Conservation (phyloP, 2,888 invertebrate species). For the Branchellion lobata region DNA sequence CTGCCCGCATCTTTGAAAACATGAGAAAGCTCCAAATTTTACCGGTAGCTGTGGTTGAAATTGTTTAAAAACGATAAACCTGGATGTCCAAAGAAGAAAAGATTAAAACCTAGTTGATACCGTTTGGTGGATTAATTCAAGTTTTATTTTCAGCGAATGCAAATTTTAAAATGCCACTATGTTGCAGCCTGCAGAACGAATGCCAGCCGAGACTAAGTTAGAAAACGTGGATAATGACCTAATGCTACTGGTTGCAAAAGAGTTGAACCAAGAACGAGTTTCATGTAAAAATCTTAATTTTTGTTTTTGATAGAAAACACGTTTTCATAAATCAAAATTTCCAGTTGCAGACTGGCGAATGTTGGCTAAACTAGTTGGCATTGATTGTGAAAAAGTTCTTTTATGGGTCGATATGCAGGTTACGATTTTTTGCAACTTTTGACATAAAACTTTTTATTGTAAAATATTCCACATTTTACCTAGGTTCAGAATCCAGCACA, state of each 20-base stretch:
- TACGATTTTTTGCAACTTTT: too few relatives aligned
- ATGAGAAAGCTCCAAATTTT: not conserved
- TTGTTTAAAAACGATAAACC: too few relatives aligned
- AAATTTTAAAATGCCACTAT: not conserved
- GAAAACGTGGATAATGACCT: not conserved
- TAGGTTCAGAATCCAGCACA: slow-evolving; percentile 5
- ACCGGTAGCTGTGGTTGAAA: not conserved
- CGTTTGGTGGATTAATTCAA: too few relatives aligned
- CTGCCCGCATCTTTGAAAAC: slow-evolving; percentile 5
- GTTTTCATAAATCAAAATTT: not conserved
- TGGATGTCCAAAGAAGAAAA: too few relatives aligned
- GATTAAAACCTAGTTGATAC: too few relatives aligned
- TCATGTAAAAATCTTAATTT: not conserved
- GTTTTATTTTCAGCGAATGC: not conserved
- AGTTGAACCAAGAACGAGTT: slow-evolving; percentile 8
- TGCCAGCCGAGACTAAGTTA: slow-evolving; percentile 1
- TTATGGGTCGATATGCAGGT: slow-evolving; percentile 10
- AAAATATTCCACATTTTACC: too few relatives aligned
- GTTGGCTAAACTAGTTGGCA: slow-evolving; percentile 11
- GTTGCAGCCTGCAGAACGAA: not conserved
- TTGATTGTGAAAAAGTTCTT: not conserved
- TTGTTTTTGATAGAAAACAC: too few relatives aligned
- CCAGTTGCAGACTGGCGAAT: slow-evolving; percentile 14
- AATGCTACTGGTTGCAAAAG: slow-evolving; percentile 11
- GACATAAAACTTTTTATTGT: too few relatives aligned